These are phyloP conservation scores for Apogon hyalosoma DNA, from an alignment of 2,797 vertebrate species.

Conservation along the genomic window DNA sequence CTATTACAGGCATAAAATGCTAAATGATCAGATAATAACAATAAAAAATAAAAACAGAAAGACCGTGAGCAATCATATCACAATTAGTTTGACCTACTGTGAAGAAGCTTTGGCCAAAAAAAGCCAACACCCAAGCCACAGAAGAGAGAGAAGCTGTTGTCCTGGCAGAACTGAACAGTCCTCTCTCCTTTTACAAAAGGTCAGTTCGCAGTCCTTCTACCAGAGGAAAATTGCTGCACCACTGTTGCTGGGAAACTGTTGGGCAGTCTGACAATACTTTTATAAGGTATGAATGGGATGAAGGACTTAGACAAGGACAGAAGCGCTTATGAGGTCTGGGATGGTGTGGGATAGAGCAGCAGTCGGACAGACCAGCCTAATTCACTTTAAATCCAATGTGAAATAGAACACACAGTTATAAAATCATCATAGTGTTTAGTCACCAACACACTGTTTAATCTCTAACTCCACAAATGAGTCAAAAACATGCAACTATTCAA, in stretches of 20 bases:
- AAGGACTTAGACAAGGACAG: constrained; percentile 31
- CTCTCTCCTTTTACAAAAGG: constrained; percentile 26
- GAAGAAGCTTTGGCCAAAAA: background rate
- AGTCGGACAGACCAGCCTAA: constrained; percentile 8
- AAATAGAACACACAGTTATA: background rate
- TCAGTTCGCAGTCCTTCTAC: constrained; percentile 28
- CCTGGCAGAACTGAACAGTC: constrained; percentile 8
- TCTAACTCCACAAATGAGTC: background rate
- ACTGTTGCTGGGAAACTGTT: constrained; percentile 45
- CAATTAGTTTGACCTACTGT: background rate
- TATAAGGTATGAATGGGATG: constrained; percentile 40
- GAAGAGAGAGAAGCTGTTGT: background rate
- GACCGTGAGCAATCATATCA: background rate
- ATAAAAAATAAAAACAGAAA: constrained; percentile 1
- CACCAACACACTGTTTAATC: background rate
- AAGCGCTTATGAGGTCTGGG: constrained; percentile 12
- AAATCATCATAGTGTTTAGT: background rate
- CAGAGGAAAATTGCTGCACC: constrained; percentile 20
- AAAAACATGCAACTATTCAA: background rate
- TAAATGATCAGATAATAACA: no score
- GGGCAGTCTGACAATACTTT: constrained; percentile 44
- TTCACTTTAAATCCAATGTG: background rate
- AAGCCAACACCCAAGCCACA: background rate
- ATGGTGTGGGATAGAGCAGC: background rate
- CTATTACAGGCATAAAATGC: no score